Conservation (phyloP, 2,113 vertebrate species). For the Prochilodus magdalenae region DNA sequence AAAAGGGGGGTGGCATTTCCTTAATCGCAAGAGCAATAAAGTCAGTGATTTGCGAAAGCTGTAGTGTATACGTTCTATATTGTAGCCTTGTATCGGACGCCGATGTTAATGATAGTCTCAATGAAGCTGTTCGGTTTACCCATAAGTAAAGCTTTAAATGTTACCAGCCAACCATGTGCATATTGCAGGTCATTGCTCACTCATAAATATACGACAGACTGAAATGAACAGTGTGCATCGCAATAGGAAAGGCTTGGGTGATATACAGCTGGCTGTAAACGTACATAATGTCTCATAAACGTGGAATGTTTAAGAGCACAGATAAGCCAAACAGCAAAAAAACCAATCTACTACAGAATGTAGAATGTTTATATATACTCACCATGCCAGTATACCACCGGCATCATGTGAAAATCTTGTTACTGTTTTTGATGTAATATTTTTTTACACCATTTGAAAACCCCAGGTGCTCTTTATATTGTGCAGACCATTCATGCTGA, state of each 20-base stretch:
- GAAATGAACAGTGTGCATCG: constrained; percentile 61
- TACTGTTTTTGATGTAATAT: neutral
- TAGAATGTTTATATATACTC: too few species aligned
- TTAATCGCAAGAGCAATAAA: constrained; percentile 49
- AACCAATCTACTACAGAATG: neutral
- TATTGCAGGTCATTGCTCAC: constrained; percentile 60
- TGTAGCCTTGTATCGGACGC: constrained; percentile 29
- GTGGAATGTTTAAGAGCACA: neutral
- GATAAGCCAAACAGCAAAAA: constrained; percentile 4
- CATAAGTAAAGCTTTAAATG: constrained; percentile 33
- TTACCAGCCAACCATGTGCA: constrained; percentile 62
- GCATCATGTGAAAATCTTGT: neutral
- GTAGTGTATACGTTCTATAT: constrained; percentile 39
- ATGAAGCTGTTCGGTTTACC: constrained; percentile 33
- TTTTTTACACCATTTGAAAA: too few species aligned
- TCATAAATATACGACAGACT: constrained; percentile 72
- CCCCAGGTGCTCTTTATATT: neutral
- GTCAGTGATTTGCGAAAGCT: constrained; percentile 44
- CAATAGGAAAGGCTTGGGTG: constrained; percentile 61
- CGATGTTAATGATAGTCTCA: constrained; percentile 35
- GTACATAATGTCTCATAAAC: constrained; percentile 11
- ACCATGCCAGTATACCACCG: neutral
- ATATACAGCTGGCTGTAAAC: constrained; percentile 34
- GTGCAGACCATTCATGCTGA: neutral
- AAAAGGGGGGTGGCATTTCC: constrained; percentile 12